Percentiles rank a stretch among this genome's conserved stretches.
Conservation (phyloP, 2,113 vertebrate genomes). For the Oophaga pumilio region DNA sequence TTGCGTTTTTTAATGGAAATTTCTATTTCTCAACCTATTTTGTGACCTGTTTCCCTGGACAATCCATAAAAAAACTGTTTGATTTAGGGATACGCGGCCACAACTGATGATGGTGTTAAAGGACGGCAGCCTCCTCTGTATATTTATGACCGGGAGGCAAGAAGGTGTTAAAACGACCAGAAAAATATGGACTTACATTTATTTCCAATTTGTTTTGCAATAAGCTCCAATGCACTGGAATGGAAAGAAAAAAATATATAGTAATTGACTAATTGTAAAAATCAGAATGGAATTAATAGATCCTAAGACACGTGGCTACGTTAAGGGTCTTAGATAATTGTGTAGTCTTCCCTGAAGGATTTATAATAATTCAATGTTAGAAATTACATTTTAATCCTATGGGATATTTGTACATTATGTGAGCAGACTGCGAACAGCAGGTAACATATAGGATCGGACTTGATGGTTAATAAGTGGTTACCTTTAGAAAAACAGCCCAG, state of each 20-base stretch:
- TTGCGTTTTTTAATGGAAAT: no score
- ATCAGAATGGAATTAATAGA: not conserved
- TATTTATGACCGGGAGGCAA: not conserved
- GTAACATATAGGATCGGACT: not conserved
- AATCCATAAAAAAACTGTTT: no score
- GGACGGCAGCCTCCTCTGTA: not conserved
- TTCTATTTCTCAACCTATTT: no score
- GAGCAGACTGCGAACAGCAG: conserved; percentile 60
- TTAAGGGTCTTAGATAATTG: conserved; percentile 75
- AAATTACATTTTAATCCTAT: conserved; percentile 69
- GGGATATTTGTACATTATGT: conserved; percentile 61
- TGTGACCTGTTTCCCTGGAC: no score
- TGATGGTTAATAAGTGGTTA: not conserved
- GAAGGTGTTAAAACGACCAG: not conserved
- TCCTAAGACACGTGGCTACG: conserved; percentile 56
- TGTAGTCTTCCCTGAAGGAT: conserved; percentile 66
- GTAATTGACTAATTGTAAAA: conserved; percentile 81
- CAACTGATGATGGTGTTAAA: not conserved
- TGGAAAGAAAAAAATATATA: conserved; percentile 41
- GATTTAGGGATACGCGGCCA: no score
- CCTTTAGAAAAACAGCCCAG: not conserved
- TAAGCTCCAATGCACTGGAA: not conserved
- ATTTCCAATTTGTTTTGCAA: not conserved
- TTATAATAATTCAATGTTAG: conserved; percentile 68
- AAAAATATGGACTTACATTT: not conserved